Evolutionary conservation across 2,113 vertebrate species (phyloP).

Genomic region (Heliornis fulica): DNA sequence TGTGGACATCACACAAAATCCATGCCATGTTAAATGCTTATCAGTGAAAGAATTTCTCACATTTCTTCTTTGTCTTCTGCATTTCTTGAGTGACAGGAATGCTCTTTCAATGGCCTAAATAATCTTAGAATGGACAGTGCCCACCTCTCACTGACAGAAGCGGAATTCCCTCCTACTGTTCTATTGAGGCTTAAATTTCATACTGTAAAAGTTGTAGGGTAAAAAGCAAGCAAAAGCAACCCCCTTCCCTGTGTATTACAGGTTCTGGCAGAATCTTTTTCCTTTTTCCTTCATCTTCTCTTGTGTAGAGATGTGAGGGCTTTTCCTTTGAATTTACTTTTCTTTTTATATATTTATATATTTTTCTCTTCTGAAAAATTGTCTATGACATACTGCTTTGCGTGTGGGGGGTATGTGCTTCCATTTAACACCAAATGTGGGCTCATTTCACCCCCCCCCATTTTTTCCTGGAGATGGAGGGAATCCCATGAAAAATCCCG

Average conservation of each 20-base stretch:
- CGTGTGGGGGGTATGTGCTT: neutral
- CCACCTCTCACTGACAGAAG: neutral
- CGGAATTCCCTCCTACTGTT: neutral
- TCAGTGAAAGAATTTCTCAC: neutral
- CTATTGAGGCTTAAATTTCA: neutral
- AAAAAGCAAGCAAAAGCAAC: neutral
- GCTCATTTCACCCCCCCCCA: too few relatives aligned
- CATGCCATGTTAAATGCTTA: neutral
- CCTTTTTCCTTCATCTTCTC: neutral
- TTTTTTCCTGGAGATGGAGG: neutral
- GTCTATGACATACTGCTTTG: neutral
- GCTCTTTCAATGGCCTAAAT: neutral
- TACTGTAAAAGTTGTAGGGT: neutral
- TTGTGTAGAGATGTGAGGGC: rapidly evolving
- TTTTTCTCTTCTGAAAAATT: too few relatives aligned
- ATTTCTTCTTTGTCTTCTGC: neutral
- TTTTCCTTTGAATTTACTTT: neutral
- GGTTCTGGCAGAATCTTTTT: neutral
- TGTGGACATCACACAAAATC: neutral
- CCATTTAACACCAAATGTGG: neutral
- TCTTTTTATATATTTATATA: neutral
- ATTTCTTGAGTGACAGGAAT: neutral
- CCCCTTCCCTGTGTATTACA: neutral
- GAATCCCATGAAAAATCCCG: neutral
- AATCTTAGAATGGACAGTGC: neutral